Percentiles rank a stretch among this genome's conserved stretches.
These are phyloP conservation scores for Portevinia maculata DNA, from an alignment of 2,888 invertebrate species.

Conservation along the genomic window DNA sequence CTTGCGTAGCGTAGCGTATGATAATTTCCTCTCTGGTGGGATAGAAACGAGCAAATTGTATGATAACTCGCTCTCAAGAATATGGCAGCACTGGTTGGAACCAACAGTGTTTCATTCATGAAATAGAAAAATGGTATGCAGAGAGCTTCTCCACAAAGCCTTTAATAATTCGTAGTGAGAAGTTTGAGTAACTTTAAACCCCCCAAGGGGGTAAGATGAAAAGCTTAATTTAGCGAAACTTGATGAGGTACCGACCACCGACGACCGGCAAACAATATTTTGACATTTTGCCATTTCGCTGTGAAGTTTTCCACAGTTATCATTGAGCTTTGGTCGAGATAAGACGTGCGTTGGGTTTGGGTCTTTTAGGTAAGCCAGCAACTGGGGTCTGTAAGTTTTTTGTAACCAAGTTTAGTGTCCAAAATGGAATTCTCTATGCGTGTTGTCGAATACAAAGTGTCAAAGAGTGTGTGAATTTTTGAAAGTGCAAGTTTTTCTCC, in stretches of 20 bases:
- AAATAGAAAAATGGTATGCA: conserved; percentile 35
- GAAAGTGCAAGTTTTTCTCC: conserved; percentile 1
- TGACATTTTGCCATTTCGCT: conserved; percentile 33
- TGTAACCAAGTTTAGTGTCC: conserved; percentile 3
- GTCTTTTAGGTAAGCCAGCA: neutral
- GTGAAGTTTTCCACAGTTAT: conserved; percentile 65
- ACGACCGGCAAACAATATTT: conserved; percentile 10
- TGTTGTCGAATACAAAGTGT: conserved; percentile 14
- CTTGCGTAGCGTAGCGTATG: too few species aligned
- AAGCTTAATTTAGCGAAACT: conserved; percentile 49
- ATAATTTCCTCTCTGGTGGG: too few species aligned
- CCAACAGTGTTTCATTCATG: conserved; percentile 63
- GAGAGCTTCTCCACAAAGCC: conserved; percentile 21
- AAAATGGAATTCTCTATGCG: conserved; percentile 2
- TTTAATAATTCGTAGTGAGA: neutral
- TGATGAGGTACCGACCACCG: conserved; percentile 36
- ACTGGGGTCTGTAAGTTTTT: conserved; percentile 7
- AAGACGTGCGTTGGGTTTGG: conserved; percentile 41
- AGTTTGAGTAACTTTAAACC: neutral
- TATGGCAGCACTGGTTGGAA: conserved; percentile 23
- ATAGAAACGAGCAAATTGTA: too few species aligned
- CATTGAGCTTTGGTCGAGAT: conserved; percentile 55
- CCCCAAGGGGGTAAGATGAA: conserved; percentile 5
- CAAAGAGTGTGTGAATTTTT: neutral
- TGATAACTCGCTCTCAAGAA: too few species aligned